Conservation (phyloP, 2,797 vertebrate species). For the Lithobates pipiens region DNA sequence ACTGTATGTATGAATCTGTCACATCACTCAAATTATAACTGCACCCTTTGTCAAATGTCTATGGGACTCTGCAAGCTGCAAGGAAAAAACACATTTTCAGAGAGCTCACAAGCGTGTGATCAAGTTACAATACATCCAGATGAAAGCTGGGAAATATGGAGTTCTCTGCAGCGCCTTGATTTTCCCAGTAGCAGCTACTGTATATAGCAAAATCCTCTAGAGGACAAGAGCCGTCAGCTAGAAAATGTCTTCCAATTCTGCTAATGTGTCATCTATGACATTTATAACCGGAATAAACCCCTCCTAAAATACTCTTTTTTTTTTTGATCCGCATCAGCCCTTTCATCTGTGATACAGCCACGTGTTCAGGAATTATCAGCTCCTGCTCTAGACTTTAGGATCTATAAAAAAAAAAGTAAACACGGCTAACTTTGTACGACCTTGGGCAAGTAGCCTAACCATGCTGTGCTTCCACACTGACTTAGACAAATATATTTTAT, state of each 20-base stretch:
- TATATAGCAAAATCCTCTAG: neutral
- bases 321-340: slow-evolving; percentile 2
- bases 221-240: neutral
- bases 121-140: neutral
- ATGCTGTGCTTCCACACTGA: neutral
- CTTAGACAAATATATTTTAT: slow-evolving; percentile 7
- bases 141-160: neutral
- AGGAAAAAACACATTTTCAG: neutral
- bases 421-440: slow-evolving; percentile 22
- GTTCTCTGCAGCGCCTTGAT: neutral
- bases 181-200: slow-evolving; percentile 25
- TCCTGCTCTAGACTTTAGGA: slow-evolving; percentile 32
- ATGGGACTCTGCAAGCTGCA: neutral
- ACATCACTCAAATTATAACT: neutral
- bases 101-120: neutral
- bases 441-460: slow-evolving; percentile 7
- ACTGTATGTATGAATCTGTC: neutral
- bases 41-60: neutral
- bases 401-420: slow-evolving; percentile 25
- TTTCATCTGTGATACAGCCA: slow-evolving; percentile 21
- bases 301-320: slow-evolving; percentile 13
- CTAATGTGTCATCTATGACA: slow-evolving; percentile 33
- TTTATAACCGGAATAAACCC: slow-evolving; percentile 13
- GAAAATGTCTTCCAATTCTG: slow-evolving; percentile 10
- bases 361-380: slow-evolving; percentile 24